Evolutionary conservation across 2,797 vertebrate species (phyloP), one percentile per base, ranked within the genome.

Genomic region (Melanotaenia pygmaea): DNA sequence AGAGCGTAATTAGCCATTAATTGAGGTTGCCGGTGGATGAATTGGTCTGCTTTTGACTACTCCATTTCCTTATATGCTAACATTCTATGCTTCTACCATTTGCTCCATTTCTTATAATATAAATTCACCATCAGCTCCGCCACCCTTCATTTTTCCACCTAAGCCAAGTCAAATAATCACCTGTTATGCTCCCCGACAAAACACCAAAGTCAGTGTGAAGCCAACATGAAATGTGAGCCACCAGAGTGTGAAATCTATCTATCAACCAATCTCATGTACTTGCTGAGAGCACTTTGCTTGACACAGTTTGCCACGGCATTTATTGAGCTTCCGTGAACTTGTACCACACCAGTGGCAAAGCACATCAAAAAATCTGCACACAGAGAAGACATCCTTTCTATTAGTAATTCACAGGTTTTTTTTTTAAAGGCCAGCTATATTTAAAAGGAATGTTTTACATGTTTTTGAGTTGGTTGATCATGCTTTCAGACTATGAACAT

Each of bases 231-330:
- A 77, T 81, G 64, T 51, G 78, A 85, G 77, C 71, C 77, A 83
- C 72, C 74, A 9, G 85, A 83, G 87, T 90, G 91, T 89, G 86
- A 92, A 92, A 92, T 89, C 79, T 86, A 81, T 89, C 88, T 62
- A 86, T 90, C 88, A 89, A 83, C 76, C 67, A 64, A 82, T 90
- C 84, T 85, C 70, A 35, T 40, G 73, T 74, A 10, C 80, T 73
- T 14, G 54, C 84, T 61, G 79, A 70, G 76, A 73, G 73, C 59
- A 37, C 77, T 67, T 63, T 9, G 69, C 76, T 75, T 77, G 83
- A 87, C 80, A 77, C 89, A 50, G 76, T 64, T 83, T 70, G 76
- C 68, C 73, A 70, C 51, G 57, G 58, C 72, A 50, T 78, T 87
- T 85, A 88, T 74, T 37, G 61, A 84, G 80, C 72, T 53, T 72